Percentiles rank a stretch among this genome's conserved stretches.
These are phyloP conservation scores for Thymelicus acteon DNA, from an alignment of 2,888 invertebrate genomes.

Conservation along the genomic window DNA sequence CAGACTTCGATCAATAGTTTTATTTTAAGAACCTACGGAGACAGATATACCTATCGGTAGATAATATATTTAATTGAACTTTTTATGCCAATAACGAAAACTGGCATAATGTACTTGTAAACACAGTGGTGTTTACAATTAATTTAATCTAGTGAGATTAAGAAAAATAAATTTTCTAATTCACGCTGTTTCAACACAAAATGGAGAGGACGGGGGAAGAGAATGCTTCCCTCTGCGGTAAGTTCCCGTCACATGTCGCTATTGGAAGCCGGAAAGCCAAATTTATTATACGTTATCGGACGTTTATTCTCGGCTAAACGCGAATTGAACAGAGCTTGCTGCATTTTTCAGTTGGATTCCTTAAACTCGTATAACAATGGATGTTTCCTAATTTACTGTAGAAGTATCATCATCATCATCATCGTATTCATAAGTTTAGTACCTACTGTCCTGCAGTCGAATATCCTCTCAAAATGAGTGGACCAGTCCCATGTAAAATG, in stretches of 20 bases:
- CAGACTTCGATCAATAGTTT: too few species aligned
- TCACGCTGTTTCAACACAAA: constrained; percentile 21
- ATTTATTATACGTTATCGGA: constrained; percentile 31
- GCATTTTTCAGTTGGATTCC: constrained; percentile 14
- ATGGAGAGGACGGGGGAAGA: constrained; percentile 9
- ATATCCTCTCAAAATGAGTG: too few species aligned
- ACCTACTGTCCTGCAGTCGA: too few species aligned
- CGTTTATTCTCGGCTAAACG: constrained; percentile 13
- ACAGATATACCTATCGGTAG: too few species aligned
- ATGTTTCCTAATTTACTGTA: too few species aligned
- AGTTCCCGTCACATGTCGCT: constrained; percentile 27
- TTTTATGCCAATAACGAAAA: not conserved
- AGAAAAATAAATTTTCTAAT: constrained; percentile 1
- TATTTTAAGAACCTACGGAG: too few species aligned
- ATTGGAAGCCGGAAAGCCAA: constrained; percentile 20
- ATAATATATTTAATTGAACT: too few species aligned
- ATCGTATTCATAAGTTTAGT: too few species aligned
- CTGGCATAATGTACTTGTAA: not conserved
- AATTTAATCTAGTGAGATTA: too few species aligned
- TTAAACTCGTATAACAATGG: not conserved
- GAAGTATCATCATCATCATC: too few species aligned
- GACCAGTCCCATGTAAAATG: too few species aligned
- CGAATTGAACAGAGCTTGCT: constrained; percentile 9
- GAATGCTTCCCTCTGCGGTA: constrained; percentile 26
- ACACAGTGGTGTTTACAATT: too few species aligned